Evolutionary conservation across 2,113 vertebrate genomes (phyloP).

Genomic region (Thermophis baileyi): DNA sequence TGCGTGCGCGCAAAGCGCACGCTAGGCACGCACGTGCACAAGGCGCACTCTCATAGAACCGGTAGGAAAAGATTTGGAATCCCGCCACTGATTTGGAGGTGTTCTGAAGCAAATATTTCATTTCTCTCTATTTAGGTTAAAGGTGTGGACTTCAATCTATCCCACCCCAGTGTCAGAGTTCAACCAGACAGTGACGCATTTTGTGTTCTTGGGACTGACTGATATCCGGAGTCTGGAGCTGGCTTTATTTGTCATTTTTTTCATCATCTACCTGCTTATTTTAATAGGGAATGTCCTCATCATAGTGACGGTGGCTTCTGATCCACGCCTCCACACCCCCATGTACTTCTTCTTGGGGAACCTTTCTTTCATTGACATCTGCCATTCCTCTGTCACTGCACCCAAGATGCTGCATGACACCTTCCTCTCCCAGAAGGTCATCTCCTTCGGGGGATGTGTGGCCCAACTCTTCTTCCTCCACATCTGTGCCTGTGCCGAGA

Average conservation of each 20-base stretch:
- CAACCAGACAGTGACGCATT: conserved; percentile 48
- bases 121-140: background rate
- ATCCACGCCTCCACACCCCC: conserved; percentile 46
- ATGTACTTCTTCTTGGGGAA: conserved; percentile 70
- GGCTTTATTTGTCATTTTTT: conserved; percentile 47
- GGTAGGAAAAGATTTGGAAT: no score
- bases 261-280: conserved; percentile 46
- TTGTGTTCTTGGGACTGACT: conserved; percentile 60
- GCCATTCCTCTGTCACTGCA: conserved; percentile 61
- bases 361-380: conserved; percentile 64
- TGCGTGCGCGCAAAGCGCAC: no score
- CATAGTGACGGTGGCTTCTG: conserved; percentile 30
- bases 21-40: no score
- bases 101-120: background rate
- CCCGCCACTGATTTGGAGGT: background rate
- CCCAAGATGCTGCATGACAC: conserved; percentile 63
- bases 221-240: conserved; percentile 36
- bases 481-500: conserved; percentile 63
- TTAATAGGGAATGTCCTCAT: conserved; percentile 57
- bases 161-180: background rate
- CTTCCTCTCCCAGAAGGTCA: conserved; percentile 49
- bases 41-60: no score
- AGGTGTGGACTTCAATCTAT: background rate
- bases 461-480: conserved; percentile 67
- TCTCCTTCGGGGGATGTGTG: conserved; percentile 57